A percentile compares a stretch with the other conserved stretches of the same genome.
Evolutionary conservation across 2,113 vertebrate genomes (phyloP).

Genomic region (Forbesichthys agassizii): DNA sequence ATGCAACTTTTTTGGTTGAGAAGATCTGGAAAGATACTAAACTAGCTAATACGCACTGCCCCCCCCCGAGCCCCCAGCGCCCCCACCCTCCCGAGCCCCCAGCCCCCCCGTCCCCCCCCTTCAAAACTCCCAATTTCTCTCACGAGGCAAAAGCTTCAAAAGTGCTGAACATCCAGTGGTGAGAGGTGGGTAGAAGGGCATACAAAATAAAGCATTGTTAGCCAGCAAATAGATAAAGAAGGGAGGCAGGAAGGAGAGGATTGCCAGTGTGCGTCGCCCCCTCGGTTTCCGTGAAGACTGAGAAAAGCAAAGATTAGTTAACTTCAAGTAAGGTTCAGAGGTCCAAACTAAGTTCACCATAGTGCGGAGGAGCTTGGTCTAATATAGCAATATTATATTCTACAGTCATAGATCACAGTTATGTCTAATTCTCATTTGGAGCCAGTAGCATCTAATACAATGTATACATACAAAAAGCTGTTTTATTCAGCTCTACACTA

Average conservation of each 20-base stretch:
- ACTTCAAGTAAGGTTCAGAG: not conserved
- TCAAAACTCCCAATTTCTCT: not conserved
- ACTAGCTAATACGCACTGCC: too few species aligned
- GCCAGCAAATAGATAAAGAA: not conserved
- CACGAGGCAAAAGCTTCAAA: not conserved
- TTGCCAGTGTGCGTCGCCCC: not conserved
- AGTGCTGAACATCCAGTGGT: not conserved
- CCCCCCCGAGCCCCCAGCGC: too few species aligned
- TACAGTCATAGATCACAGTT: not conserved
- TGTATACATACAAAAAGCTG: not conserved
- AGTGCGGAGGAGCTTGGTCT: not conserved
- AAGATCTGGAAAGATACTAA: too few species aligned
- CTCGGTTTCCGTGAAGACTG: not conserved
- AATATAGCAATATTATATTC: not conserved
- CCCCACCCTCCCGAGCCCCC: too few species aligned
- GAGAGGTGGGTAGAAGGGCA: not conserved
- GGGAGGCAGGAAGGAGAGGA: not conserved
- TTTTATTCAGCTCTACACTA: too few species aligned
- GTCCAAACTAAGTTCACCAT: not conserved
- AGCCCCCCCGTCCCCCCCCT: not conserved
- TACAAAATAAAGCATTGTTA: not conserved
- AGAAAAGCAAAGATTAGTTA: not conserved
- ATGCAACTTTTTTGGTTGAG: too few species aligned
- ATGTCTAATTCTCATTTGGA: not conserved
- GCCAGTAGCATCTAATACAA: not conserved